Evolutionary conservation across 2,888 invertebrate genomes (phyloP), one percentile per base, ranked within the genome.

Genomic region (Sipha maydis): DNA sequence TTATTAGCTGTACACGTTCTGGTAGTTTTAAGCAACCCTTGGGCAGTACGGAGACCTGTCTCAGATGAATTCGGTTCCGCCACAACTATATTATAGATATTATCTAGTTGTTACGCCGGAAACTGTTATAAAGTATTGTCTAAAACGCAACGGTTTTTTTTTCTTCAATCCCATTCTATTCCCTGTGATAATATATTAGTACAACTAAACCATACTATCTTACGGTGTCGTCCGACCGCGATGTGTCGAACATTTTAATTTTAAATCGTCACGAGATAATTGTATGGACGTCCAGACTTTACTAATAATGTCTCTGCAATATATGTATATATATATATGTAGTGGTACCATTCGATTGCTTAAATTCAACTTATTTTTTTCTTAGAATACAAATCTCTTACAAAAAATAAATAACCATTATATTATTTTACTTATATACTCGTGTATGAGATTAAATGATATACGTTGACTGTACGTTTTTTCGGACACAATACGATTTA

Each of bases 401-500:
- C 61, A 8, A 61, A 61, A 61, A 61, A 56, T 56, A 56, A 17
- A 56, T 56, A 56, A 56, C 21, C 19, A 56, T 56, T 21, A 17
- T 21, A 14, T 17, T 9, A 54, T 54, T 17, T 17, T 17, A 54
- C 11, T 9, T 14, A 54, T 54, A 54, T 54, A 54, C n/a, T 54
- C 1, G 17, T 1, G 1, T 14, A 4, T 25, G 25, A 1, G 61
- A 61, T 9, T 21, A 21, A 61, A 61, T 61, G 25, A 21, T 61
- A 61, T 21, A 61, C 61, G 61, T 61, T 25, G 25, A 25, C 61
- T 61, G 25, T 61, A 41, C 67, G 41, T 19, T 34, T 67, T 80
- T 67, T 25, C 56, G 19, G 71, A 31, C 56, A 83, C 56, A 83
- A 73, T 75, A 17, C 48, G 17, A 34, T 83, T n/a, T 73, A 73